Evolutionary conservation across 2,797 vertebrate species (phyloP).

Genomic region (Sebastes miniatus): DNA sequence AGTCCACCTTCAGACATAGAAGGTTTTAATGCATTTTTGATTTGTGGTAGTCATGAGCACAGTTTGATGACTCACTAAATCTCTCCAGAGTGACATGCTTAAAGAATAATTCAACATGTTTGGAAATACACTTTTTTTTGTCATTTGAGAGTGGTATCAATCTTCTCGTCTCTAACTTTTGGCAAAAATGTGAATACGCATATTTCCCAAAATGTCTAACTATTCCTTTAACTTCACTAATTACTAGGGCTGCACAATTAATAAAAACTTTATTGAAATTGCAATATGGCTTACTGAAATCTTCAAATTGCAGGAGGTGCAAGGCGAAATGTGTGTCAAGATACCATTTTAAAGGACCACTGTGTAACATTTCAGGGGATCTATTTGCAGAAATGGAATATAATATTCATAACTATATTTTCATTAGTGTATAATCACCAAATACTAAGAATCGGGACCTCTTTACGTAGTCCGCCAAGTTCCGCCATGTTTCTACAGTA

Average conservation of each 20-base stretch:
- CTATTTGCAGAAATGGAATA: no score
- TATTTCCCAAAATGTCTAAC: slow-evolving; percentile 5
- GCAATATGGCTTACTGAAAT: no score
- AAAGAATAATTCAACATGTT: slow-evolving; percentile 1
- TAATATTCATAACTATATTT: no score
- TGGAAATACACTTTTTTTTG: background rate
- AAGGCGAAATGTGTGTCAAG: no score
- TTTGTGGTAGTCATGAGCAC: slow-evolving; percentile 23
- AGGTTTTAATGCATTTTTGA: slow-evolving; percentile 5
- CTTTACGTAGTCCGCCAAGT: no score
- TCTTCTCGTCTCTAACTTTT: background rate
- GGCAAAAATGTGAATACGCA: background rate
- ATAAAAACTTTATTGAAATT: no score
- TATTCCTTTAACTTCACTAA: background rate
- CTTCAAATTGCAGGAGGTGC: no score
- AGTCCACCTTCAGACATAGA: slow-evolving; percentile 5
- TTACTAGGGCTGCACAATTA: background rate
- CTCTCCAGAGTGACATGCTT: background rate
- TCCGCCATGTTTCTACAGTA: no score
- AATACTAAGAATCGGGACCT: no score
- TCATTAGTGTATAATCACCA: no score
- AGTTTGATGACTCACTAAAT: slow-evolving; percentile 23
- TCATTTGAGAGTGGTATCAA: background rate
- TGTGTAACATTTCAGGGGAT: no score
- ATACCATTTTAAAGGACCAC: no score